A percentile compares a stretch with the other conserved stretches of the same genome.
These are phyloP conservation scores for Psittacula echo DNA, from an alignment of 2,797 vertebrate genomes.

Conservation along the genomic window DNA sequence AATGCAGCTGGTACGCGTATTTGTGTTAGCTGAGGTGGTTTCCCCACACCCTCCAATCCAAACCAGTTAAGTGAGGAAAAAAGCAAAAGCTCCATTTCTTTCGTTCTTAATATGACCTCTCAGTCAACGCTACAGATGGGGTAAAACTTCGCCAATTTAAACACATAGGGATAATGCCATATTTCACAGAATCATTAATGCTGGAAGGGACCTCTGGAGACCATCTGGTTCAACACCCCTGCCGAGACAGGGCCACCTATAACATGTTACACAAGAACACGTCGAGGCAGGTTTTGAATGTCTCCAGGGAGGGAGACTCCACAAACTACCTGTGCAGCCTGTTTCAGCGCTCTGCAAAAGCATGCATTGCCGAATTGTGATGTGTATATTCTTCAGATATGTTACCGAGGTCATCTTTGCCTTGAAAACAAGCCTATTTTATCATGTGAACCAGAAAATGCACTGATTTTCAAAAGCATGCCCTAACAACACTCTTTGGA, in stretches of 20 bases:
- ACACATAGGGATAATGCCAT: neutral
- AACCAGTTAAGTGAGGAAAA: neutral
- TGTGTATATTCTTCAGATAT: neutral
- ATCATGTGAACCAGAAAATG: neutral
- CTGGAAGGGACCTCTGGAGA: neutral
- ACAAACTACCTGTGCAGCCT: neutral
- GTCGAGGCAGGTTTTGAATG: neutral
- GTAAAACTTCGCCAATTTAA: neutral
- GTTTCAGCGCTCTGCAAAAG: neutral
- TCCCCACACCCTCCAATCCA: neutral
- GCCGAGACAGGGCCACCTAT: too few species aligned
- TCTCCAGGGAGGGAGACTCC: neutral
- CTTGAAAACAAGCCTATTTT: neutral
- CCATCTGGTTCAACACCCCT: neutral
- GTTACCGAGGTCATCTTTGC: neutral
- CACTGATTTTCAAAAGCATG: neutral
- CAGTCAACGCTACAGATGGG: rapidly evolving
- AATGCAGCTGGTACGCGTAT: neutral
- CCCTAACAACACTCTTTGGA: neutral
- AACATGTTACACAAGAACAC: neutral
- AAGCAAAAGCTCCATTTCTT: neutral
- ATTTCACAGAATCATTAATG: neutral
- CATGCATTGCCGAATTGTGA: neutral
- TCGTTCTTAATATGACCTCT: neutral
- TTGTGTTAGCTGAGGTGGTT: neutral